These are phyloP conservation scores for Tyria jacobaeae DNA, from an alignment of 2,888 invertebrate species.

Conservation along the genomic window DNA sequence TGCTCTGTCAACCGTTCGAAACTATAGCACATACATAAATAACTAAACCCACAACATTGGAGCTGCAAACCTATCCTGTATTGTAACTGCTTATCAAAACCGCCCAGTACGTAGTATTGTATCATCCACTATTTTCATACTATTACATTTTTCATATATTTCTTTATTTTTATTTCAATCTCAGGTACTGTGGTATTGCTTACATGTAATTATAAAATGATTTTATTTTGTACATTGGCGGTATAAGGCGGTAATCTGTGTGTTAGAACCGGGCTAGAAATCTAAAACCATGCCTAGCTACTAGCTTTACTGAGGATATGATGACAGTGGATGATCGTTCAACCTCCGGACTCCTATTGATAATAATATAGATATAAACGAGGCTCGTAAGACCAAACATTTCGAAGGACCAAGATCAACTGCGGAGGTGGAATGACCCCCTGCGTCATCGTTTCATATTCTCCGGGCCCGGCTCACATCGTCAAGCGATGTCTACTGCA, in stretches of 20 bases:
- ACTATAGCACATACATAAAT: conserved; percentile 47
- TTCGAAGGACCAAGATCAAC: neutral
- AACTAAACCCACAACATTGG: conserved; percentile 47
- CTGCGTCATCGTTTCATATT: conserved; percentile 9
- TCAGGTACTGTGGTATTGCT: conserved; percentile 86
- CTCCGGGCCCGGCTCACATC: conserved; percentile 32
- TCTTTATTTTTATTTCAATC: conserved; percentile 65
- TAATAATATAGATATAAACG: neutral
- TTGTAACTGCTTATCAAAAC: conserved; percentile 57
- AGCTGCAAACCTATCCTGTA: conserved; percentile 55
- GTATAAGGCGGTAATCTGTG: conserved; percentile 54
- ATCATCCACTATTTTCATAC: conserved; percentile 73
- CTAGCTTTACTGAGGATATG: conserved; percentile 14
- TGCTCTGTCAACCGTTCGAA: conserved; percentile 45
- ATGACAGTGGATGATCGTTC: conserved; percentile 2
- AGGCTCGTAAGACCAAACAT: neutral
- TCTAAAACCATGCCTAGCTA: conserved; percentile 29
- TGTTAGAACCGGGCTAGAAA: conserved; percentile 51
- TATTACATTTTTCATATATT: conserved; percentile 70
- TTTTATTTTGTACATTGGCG: conserved; percentile 67
- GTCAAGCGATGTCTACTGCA: conserved; percentile 44
- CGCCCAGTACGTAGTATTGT: conserved; percentile 58
- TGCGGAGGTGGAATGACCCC: neutral
- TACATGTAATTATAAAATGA: conserved; percentile 78
- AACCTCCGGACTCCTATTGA: neutral